Evolutionary conservation across 2,113 vertebrate species (phyloP).

Genomic region (Takifugu bimaculatus): DNA sequence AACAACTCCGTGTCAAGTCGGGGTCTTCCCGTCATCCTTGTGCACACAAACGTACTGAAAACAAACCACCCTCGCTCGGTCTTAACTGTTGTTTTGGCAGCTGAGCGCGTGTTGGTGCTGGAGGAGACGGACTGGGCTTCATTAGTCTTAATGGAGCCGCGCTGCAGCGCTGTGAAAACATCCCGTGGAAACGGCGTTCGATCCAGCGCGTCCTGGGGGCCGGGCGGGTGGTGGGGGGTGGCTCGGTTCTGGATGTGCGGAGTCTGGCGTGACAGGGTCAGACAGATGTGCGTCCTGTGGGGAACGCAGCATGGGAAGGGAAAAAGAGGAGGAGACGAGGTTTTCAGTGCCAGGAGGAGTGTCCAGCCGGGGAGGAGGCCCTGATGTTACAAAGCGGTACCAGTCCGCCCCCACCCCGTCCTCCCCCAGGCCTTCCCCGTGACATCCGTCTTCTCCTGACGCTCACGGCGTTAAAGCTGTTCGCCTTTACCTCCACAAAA

Average conservation of each 20-base stretch:
- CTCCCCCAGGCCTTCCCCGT: too few species aligned
- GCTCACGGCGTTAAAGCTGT: too few species aligned
- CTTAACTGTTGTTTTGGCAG: conserved; percentile 32
- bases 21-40: conserved; percentile 2
- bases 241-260: conserved; percentile 40
- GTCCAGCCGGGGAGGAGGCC: conserved; percentile 12
- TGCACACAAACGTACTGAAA: conserved; percentile 4
- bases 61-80: conserved; percentile 26
- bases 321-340: conserved; percentile 54
- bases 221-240: conserved; percentile 5
- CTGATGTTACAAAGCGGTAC: conserved; percentile 31
- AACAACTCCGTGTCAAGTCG: conserved; percentile 15
- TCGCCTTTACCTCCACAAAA: too few species aligned
- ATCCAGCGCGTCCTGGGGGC: conserved; percentile 32
- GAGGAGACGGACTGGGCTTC: conserved; percentile 19
- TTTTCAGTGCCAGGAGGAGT: conserved; percentile 30
- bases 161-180: conserved; percentile 35
- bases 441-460: too few species aligned
- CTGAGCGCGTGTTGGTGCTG: conserved; percentile 28
- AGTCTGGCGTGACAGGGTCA: conserved; percentile 31
- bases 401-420: background rate
- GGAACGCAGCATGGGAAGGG: conserved; percentile 26
- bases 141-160: conserved; percentile 50
- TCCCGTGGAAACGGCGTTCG: conserved; percentile 20
- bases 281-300: conserved; percentile 39